Percentiles rank a stretch among this genome's conserved stretches.
These are phyloP conservation scores for Manis pentadactyla DNA, from an alignment of 2,797 vertebrate genomes.

Conservation along the genomic window DNA sequence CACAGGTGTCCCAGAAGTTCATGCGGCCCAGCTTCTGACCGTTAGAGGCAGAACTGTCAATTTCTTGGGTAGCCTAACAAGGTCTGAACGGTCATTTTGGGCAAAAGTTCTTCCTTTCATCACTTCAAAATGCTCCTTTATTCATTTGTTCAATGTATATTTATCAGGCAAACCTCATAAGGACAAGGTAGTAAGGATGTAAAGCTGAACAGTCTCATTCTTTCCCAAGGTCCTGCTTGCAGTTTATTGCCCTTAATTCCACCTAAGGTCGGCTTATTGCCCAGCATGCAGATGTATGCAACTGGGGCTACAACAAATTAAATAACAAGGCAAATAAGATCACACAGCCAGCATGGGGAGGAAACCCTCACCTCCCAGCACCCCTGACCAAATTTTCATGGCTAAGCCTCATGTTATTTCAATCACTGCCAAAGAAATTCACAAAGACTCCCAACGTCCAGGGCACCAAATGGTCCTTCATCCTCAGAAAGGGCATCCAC, in stretches of 20 bases:
- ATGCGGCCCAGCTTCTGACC: background rate
- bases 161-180: background rate
- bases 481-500: background rate
- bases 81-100: background rate
- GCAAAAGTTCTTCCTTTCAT: constrained; percentile 5
- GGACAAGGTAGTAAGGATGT: background rate
- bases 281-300: background rate
- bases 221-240: background rate
- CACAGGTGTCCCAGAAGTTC: background rate
- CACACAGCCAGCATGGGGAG: background rate
- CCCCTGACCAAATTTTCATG: background rate
- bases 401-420: background rate
- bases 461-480: background rate
- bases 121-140: background rate
- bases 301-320: background rate
- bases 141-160: constrained; percentile 18
- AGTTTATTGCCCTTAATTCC: background rate
- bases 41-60: background rate
- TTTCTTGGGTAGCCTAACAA: background rate
- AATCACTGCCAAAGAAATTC: background rate
- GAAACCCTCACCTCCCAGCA: background rate
- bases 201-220: background rate
- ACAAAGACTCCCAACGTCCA: background rate
- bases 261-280: background rate
- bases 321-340: background rate